Conservation (phyloP, 2,797 vertebrate species). For the Falco peregrinus region DNA sequence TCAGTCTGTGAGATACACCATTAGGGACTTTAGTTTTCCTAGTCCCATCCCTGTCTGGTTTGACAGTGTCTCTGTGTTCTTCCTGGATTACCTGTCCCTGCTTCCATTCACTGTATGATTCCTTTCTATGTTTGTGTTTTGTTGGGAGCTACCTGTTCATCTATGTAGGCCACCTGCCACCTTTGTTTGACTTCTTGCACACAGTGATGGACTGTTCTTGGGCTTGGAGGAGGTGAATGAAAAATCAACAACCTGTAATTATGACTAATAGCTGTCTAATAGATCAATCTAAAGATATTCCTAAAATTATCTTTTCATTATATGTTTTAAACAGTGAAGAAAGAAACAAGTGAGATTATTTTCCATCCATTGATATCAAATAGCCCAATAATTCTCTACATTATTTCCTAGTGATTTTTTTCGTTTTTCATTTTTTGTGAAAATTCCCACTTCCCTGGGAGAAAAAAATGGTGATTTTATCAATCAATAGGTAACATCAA, state of each 20-base stretch:
- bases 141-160: not conserved
- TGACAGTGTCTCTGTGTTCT: not conserved
- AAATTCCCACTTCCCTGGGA: not conserved
- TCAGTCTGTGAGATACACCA: not conserved
- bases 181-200: not conserved
- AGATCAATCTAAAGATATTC: not conserved
- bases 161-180: not conserved
- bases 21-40: not conserved
- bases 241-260: not conserved
- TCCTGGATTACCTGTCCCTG: not conserved
- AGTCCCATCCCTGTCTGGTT: not conserved
- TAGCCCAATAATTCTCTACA: not conserved
- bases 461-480: not conserved
- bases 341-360: not conserved
- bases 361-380: not conserved
- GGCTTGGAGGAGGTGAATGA: not conserved
- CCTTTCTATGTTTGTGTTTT: not conserved
- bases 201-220: not conserved
- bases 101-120: not conserved
- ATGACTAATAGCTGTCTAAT: not conserved
- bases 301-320: not conserved
- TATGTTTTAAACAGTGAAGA: not conserved
- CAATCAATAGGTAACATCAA: not conserved
- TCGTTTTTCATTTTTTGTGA: not conserved
- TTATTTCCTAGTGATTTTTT: not conserved